Conservation (phyloP, 2,888 invertebrate genomes). For the Lumbricus terrestris region DNA sequence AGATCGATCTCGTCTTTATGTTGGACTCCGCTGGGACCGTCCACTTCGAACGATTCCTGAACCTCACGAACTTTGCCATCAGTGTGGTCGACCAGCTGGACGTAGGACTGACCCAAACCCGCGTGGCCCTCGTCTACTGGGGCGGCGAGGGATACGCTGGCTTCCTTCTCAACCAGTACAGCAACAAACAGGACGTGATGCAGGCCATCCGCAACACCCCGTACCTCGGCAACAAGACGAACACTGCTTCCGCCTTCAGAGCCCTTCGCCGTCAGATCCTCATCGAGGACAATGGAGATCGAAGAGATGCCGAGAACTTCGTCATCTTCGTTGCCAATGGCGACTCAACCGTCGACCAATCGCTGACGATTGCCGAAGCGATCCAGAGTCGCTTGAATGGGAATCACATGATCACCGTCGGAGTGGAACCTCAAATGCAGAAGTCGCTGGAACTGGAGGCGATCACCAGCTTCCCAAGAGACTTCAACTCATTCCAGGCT, state of each 20-base stretch:
- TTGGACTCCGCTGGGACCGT: conserved; percentile 35
- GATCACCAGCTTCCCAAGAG: conserved; percentile 50
- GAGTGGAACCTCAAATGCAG: conserved; percentile 24
- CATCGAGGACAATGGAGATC: conserved; percentile 44
- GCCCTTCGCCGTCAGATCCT: conserved; percentile 20
- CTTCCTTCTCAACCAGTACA: conserved; percentile 48
- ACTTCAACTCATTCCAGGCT: conserved; percentile 48
- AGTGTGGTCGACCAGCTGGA: conserved; percentile 34
- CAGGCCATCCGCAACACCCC: conserved; percentile 48
- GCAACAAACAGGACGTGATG: conserved; percentile 43
- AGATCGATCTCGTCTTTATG: conserved; percentile 35
- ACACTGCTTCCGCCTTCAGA: conserved; percentile 49
- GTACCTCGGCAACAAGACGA: conserved; percentile 47
- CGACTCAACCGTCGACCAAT: conserved; percentile 47
- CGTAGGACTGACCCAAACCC: conserved; percentile 26
- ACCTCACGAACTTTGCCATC: conserved; percentile 34
- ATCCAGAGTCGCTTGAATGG: conserved; percentile 24
- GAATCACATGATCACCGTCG: conserved; percentile 23
- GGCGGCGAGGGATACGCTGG: conserved; percentile 40
- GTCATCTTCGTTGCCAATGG: conserved; percentile 50
- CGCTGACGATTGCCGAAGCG: conserved; percentile 49
- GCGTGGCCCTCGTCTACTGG: conserved; percentile 39
- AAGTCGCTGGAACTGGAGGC: conserved; percentile 46
- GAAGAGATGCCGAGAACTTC: conserved; percentile 48
- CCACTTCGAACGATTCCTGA: conserved; percentile 33